Percentiles rank a stretch among this genome's conserved stretches.
phyloP scores from a whole-genome alignment of 2,797 vertebrate genomes.

The Gymnopithys bicolor region DNA sequence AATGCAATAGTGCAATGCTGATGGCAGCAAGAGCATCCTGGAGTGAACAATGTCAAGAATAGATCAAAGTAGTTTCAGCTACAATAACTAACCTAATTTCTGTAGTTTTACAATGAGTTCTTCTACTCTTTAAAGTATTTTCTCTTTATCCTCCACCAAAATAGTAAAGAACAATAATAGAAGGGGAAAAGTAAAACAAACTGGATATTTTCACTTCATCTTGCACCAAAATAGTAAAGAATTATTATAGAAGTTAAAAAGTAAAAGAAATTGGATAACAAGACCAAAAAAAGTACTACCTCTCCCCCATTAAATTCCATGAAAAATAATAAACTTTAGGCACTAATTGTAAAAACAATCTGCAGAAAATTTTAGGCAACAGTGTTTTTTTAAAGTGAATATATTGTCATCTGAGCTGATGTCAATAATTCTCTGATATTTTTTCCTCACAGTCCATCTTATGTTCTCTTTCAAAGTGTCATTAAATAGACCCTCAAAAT shows the following conservation, averaged over 20 bases:
- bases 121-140: background rate
- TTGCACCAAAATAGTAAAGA: background rate
- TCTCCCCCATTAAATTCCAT: background rate
- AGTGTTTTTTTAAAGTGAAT: background rate
- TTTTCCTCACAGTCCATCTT: background rate
- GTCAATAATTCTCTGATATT: background rate
- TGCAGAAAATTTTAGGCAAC: background rate
- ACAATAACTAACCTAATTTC: constrained; percentile 22
- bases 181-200: background rate
- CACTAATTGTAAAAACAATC: background rate
- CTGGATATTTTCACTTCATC: background rate
- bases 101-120: constrained; percentile 15
- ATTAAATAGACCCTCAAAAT: background rate
- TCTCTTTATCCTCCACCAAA: background rate
- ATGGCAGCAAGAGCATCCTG: background rate
- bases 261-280: background rate
- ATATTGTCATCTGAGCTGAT: background rate
- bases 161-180: background rate
- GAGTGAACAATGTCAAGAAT: background rate
- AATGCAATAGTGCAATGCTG: background rate
- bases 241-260: background rate
- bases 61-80: constrained; percentile 30
- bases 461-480: background rate
- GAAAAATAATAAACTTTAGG: background rate
- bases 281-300: background rate